Conservation (phyloP, 2,888 invertebrate species). For the Caenorhabditis sulstoni region DNA sequence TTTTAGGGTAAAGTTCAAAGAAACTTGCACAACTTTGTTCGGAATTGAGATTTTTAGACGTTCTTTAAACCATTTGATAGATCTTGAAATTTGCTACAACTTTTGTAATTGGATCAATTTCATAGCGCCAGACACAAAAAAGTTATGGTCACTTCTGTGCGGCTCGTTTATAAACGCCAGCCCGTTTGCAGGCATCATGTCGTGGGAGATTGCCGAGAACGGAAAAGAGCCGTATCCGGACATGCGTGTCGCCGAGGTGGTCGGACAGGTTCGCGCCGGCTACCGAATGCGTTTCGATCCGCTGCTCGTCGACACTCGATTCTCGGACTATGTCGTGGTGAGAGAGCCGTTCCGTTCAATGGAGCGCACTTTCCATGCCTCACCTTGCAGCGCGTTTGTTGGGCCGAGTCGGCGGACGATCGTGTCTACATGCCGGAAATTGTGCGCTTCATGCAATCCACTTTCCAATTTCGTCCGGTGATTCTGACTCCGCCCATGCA, state of each 20-base stretch:
- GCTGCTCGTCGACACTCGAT: constrained; percentile 23
- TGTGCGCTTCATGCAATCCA: constrained; percentile 36
- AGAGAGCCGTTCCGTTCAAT: not conserved
- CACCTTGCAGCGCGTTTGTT: constrained; percentile 46
- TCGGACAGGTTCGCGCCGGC: constrained; percentile 39
- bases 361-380: too few species aligned
- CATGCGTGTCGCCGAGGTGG: constrained; percentile 69
- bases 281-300: constrained; percentile 48
- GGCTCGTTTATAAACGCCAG: too few species aligned
- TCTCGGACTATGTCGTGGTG: constrained; percentile 40
- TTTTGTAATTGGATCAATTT: too few species aligned
- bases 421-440: constrained; percentile 52
- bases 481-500: too few species aligned
- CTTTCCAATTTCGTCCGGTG: constrained; percentile 48
- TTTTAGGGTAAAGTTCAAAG: too few species aligned
- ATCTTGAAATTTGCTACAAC: too few species aligned
- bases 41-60: too few species aligned
- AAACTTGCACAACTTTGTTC: too few species aligned
- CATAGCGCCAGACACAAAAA: too few species aligned
- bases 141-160: too few species aligned
- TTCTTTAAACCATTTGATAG: too few species aligned
- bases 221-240: constrained; percentile 73
- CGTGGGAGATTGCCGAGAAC: constrained; percentile 67
- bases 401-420: constrained; percentile 53
- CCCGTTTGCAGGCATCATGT: constrained; percentile 65